phyloP scores from a whole-genome alignment of 1,140 invertebrate species.

The Apis florea region DNA sequence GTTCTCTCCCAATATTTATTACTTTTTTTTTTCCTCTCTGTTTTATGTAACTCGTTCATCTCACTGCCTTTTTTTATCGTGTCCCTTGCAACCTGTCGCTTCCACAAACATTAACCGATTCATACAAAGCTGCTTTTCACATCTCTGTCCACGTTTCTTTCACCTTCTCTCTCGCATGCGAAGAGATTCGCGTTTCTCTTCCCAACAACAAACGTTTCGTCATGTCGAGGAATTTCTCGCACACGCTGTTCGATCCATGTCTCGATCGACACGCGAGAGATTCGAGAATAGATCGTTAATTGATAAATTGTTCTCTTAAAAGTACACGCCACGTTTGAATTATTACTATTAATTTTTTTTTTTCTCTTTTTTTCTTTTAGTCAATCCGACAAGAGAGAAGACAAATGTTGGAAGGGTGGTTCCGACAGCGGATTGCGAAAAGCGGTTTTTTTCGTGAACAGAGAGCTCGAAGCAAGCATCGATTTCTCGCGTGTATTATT shows the following conservation, averaged over 20 bases:
- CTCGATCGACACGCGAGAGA: background rate
- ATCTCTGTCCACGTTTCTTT: slow-evolving; percentile 25
- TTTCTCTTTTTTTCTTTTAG: background rate
- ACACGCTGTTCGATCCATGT: background rate
- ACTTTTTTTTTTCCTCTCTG: background rate
- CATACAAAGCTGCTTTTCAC: slow-evolving; percentile 46
- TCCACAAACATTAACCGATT: slow-evolving; percentile 50
- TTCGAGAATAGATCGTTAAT: background rate
- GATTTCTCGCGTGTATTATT: slow-evolving; percentile 28
- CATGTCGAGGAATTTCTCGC: background rate
- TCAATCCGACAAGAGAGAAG: background rate
- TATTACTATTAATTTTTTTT: too few relatives aligned
- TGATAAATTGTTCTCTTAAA: background rate
- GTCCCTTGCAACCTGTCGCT: slow-evolving; percentile 45
- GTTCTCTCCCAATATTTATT: slow-evolving; percentile 15
- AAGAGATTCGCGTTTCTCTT: background rate
- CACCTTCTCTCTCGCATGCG: too few relatives aligned
- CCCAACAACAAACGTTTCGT: too few relatives aligned
- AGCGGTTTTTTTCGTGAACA: slow-evolving; percentile 43
- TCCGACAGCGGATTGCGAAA: background rate
- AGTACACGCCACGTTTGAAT: background rate
- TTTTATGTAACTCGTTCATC: background rate
- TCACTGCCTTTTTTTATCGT: slow-evolving; percentile 36
- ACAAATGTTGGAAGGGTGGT: background rate
- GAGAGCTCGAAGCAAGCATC: slow-evolving; percentile 47